Evolutionary conservation across 2,888 invertebrate species (phyloP), one percentile per base, ranked within the genome.

Genomic region (Caenorhabditis virilis): DNA sequence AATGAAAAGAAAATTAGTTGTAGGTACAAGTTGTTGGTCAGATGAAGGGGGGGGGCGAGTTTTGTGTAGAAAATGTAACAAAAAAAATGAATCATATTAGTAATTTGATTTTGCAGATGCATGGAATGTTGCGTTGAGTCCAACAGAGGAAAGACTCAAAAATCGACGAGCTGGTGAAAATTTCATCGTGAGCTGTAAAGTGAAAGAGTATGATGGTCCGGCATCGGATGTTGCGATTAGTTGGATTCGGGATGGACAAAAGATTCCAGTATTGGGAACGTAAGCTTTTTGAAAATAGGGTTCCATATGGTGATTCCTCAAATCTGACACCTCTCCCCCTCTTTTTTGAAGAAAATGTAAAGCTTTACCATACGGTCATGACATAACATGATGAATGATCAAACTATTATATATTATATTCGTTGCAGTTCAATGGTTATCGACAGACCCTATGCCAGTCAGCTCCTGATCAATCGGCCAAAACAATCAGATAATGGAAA

Each of bases 401-500:
- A n/a, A n/a, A n/a, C n/a, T n/a, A n/a, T n/a, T n/a, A n/a, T n/a
- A n/a, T n/a, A n/a, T n/a, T n/a, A n/a, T n/a, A 38, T 50, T 55
- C 50, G 30, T 58, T 72, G 48, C 60, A 76, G 76, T 33, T 62
- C 68, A 16, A 74, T 74, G 74, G 69, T 74, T 2, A 70, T 76
- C 35, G 63, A 68, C 36, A 59, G 64, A 59, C 63, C 73, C 11
- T 60, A 66, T 43, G 53, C 69, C 13, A 72, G 57, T 47, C 76
- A 74, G 56, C 39, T 76, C 41, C 66, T 76, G 69, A 71, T 74
- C 35, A 69, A 69, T 42, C 65, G 68, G 0, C 69, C 73, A 1
- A 70, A 66, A 46, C 57, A 48, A 36, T 38, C 60, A 4, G 74
- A 76, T 42, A 61, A 68, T 6, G 74, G 70, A 26, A 56, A 61